Evolutionary conservation across 2,888 invertebrate genomes (phyloP).

Genomic region (Leptopterna dolabrata): DNA sequence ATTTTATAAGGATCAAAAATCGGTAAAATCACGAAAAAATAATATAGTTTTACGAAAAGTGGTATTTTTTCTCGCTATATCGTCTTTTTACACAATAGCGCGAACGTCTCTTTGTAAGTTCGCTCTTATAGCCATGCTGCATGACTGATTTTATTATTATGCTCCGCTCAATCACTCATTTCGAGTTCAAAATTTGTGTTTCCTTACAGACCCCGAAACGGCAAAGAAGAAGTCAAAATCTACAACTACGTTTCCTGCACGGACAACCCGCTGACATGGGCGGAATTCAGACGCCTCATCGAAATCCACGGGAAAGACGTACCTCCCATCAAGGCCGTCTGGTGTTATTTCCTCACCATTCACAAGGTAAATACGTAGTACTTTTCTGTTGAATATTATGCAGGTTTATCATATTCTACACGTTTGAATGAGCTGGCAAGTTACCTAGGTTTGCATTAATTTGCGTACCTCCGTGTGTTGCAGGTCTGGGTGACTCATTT

Average conservation of each 20-base stretch:
- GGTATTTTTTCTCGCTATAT: not conserved
- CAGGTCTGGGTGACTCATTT: slow-evolving; percentile 68
- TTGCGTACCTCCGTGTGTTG: not conserved
- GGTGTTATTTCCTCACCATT: slow-evolving; percentile 71
- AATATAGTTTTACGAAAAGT: too few species aligned
- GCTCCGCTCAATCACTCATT: too few species aligned
- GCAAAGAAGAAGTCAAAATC: slow-evolving; percentile 50
- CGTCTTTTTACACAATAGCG: too few species aligned
- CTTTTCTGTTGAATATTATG: not conserved
- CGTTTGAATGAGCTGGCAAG: too few species aligned
- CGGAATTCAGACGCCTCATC: slow-evolving; percentile 71
- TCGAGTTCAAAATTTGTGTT: not conserved
- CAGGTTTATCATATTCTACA: too few species aligned
- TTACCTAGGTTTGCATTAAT: too few species aligned
- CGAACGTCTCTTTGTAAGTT: too few species aligned
- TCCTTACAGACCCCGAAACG: slow-evolving; percentile 21
- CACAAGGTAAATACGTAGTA: slow-evolving; percentile 68
- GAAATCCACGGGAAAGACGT: slow-evolving; percentile 59
- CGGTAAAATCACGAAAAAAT: too few species aligned
- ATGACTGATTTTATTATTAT: not conserved
- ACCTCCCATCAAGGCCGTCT: slow-evolving; percentile 64
- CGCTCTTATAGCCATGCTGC: too few species aligned
- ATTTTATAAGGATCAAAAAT: too few species aligned
- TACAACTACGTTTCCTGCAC: slow-evolving; percentile 85
- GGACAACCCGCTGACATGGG: slow-evolving; percentile 85